These are phyloP conservation scores for Chrysodeixis includens DNA, from an alignment of 2,888 invertebrate genomes.

Conservation along the genomic window DNA sequence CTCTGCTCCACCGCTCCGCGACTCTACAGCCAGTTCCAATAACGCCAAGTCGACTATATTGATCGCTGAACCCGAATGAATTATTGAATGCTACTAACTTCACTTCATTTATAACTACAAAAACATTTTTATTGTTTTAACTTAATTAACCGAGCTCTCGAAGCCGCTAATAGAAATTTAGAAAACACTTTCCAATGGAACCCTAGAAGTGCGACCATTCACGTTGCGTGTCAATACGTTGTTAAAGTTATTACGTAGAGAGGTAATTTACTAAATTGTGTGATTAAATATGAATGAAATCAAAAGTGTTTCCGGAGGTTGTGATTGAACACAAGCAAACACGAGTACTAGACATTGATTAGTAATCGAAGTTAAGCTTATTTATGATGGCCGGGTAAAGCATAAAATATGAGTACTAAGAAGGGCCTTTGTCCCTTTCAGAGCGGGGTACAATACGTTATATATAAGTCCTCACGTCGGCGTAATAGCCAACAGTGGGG, in stretches of 20 bases:
- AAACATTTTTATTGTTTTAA: slow-evolving; percentile 19
- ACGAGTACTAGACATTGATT: slow-evolving; percentile 23
- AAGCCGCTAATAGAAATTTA: slow-evolving; percentile 8
- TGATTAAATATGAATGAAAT: slow-evolving; percentile 46
- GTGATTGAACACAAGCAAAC: slow-evolving; percentile 25
- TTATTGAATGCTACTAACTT: slow-evolving; percentile 26
- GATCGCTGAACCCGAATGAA: slow-evolving; percentile 26
- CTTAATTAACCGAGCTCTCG: slow-evolving; percentile 20
- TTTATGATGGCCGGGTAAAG: slow-evolving; percentile 27
- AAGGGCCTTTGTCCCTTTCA: slow-evolving; percentile 38
- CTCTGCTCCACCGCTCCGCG: slow-evolving; percentile 3
- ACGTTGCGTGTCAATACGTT: slow-evolving; percentile 49
- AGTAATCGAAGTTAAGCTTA: slow-evolving; percentile 31
- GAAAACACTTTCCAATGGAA: slow-evolving; percentile 16
- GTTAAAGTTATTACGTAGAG: slow-evolving; percentile 48
- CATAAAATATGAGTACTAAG: slow-evolving; percentile 44
- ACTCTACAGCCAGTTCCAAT: slow-evolving; percentile 16
- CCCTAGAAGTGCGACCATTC: slow-evolving; percentile 28
- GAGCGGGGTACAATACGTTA: slow-evolving; percentile 39
- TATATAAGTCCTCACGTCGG: slow-evolving; percentile 44
- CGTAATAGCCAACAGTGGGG: slow-evolving; percentile 46
- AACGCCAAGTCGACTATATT: slow-evolving; percentile 23
- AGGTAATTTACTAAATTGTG: slow-evolving; percentile 52
- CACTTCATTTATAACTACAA: slow-evolving; percentile 20
- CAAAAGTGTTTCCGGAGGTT: slow-evolving; percentile 37